Evolutionary conservation across 2,797 vertebrate genomes (phyloP), one percentile per base, ranked within the genome.

Genomic region (Alauda arvensis): DNA sequence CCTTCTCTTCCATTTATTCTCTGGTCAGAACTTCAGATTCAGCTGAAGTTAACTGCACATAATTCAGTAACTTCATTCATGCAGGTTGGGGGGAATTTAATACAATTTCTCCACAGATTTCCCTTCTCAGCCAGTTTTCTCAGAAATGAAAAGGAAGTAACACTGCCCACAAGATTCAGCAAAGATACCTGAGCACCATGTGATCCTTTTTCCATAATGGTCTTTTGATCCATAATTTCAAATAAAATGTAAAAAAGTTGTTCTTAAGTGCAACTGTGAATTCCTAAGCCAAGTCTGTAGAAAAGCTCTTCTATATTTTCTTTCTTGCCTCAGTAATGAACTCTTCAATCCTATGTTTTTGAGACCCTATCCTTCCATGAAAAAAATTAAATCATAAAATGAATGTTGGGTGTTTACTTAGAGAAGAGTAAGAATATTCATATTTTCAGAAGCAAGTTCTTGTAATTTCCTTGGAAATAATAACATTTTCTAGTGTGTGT

Each of bases 321-420:
- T 60, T 55, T 34, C 18, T 39, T 29, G 37, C 12, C 37, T 20
- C 26, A 60, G 26, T 25, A 60, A 77, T 26, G 9, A 28, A 11
- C 21, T 69, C 42, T 62, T 67, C 68, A 57, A 67, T 77, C n/a
- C 48, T 77, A 31, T 60, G 67, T 70, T 83, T 40, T 84, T 89
- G 68, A 83, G 42, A 94, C 81, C 53, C 43, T 86, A 51, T 25
- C 29, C 5, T 83, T 88, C 21, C 37, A 46, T 10, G 10, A 20
- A 81, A 87, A 62, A 72, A 81, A 59, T 40, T 49, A 63, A 74
- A 87, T 67, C 63, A 85, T 78, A 96, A 92, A 88, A 86, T 60
- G 26, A 76, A 18, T 31, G 12, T 28, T 90, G 14, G 5, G 6
- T 56, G 78, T 93, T 87, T 74, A 71, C 52, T 39, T 78, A 74